Conservation (phyloP, 2,797 vertebrate species). For the Gouania willdenowi region DNA sequence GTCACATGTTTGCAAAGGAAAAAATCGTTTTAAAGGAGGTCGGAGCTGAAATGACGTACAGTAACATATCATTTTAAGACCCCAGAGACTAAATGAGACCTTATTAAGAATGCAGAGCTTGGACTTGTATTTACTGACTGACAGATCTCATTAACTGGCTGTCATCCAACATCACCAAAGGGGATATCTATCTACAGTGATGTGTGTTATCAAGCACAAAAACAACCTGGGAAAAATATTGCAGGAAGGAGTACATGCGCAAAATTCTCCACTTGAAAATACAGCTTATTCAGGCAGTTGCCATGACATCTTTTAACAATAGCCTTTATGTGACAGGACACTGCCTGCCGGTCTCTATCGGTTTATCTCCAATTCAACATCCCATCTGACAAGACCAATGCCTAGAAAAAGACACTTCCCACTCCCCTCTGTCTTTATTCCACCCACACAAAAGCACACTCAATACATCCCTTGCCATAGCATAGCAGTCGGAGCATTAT, state of each 20-base stretch:
- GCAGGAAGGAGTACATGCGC: not conserved
- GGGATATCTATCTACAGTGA: slow-evolving; percentile 10
- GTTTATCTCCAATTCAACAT: slow-evolving; percentile 3
- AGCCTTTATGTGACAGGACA: not conserved
- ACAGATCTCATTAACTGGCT: slow-evolving; percentile 20
- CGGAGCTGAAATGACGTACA: too few relatives aligned
- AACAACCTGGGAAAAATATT: not conserved
- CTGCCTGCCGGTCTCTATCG: not conserved
- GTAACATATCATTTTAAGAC: too few relatives aligned
- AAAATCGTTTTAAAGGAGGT: too few relatives aligned
- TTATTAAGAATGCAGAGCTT: slow-evolving; percentile 9
- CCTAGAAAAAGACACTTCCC: not conserved
- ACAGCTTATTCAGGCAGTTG: not conserved
- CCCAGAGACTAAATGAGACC: not conserved
- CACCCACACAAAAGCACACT: not conserved
- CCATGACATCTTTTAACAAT: not conserved
- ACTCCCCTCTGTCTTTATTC: too few relatives aligned
- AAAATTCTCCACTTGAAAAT: not conserved
- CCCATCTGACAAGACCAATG: slow-evolving; percentile 12
- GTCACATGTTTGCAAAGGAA: too few relatives aligned
- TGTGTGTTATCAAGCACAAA: too few relatives aligned
- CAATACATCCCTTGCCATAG: not conserved
- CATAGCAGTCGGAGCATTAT: too few relatives aligned
- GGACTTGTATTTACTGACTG: slow-evolving; percentile 20
- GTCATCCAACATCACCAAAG: slow-evolving; percentile 19